Evolutionary conservation across 2,113 vertebrate genomes (phyloP).

Genomic region (Parus major): DNA sequence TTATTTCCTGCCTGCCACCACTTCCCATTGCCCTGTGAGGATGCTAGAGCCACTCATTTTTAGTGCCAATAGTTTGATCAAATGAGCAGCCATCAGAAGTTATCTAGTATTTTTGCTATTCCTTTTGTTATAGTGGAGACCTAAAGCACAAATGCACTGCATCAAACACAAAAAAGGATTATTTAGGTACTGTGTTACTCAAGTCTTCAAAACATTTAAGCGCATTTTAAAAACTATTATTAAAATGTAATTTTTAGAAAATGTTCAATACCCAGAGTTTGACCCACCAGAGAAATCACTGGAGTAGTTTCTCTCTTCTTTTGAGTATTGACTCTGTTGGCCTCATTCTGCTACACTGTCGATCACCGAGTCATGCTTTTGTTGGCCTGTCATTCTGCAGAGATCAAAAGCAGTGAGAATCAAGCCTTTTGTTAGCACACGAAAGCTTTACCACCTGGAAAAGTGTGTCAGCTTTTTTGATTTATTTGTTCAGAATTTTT

Average conservation of each 20-base stretch:
- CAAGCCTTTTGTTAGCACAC: background rate
- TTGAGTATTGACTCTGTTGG: background rate
- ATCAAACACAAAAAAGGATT: fast-evolving
- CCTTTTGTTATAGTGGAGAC: background rate
- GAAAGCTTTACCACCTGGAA: background rate
- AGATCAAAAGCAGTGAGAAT: constrained; percentile 34
- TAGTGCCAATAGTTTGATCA: background rate
- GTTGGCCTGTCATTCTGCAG: constrained; percentile 9
- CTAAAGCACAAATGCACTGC: background rate
- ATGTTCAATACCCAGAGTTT: background rate
- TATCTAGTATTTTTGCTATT: background rate
- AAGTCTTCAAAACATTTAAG: background rate
- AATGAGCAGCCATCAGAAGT: background rate
- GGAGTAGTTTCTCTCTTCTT: background rate
- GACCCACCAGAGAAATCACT: background rate
- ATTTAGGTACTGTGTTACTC: background rate
- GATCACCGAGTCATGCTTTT: background rate
- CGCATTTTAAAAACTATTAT: background rate
- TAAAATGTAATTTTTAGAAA: background rate
- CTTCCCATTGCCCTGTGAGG: background rate
- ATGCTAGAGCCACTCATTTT: background rate
- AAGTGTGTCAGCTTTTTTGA: constrained; percentile 30
- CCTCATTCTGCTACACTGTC: background rate
- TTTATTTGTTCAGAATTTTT: constrained; percentile 43
- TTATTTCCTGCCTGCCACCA: background rate